These are phyloP conservation scores for Lithophane leautieri DNA, from an alignment of 2,888 invertebrate genomes.

Conservation along the genomic window DNA sequence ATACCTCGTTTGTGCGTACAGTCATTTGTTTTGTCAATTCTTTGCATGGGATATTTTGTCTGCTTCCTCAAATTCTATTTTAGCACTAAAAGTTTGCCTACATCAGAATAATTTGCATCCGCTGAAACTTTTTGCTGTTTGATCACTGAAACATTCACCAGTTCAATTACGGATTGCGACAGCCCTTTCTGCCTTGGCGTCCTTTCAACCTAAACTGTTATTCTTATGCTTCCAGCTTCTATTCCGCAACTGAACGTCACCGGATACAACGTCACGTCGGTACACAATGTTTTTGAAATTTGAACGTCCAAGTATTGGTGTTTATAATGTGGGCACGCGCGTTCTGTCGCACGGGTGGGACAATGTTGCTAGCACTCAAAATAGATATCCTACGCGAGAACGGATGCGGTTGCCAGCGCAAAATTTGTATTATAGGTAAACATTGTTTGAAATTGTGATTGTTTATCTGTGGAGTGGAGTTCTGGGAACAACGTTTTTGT, in stretches of 20 bases:
- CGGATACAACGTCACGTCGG: slow-evolving; percentile 89
- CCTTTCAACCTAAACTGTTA: slow-evolving; percentile 56
- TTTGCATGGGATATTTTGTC: neutral
- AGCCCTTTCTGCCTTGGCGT: slow-evolving; percentile 46
- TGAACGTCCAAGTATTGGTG: slow-evolving; percentile 85
- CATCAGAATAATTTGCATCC: neutral
- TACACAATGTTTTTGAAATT: slow-evolving; percentile 87
- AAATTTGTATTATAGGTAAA: slow-evolving; percentile 69
- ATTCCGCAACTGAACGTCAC: slow-evolving; percentile 79
- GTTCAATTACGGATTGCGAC: slow-evolving; percentile 25
- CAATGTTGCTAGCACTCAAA: slow-evolving; percentile 87
- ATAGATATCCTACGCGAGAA: slow-evolving; percentile 78
- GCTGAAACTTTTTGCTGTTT: slow-evolving; percentile 19
- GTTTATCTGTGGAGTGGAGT: slow-evolving; percentile 68
- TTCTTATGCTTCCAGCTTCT: slow-evolving; percentile 59
- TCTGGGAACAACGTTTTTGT: slow-evolving; percentile 60
- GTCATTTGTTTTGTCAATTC: neutral
- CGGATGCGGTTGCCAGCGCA: slow-evolving; percentile 71
- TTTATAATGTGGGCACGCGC: slow-evolving; percentile 88
- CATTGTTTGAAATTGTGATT: slow-evolving; percentile 69
- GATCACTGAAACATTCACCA: slow-evolving; percentile 12
- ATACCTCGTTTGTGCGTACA: neutral
- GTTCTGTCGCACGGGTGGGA: slow-evolving; percentile 85
- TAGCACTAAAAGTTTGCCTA: neutral
- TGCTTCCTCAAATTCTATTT: slow-evolving; percentile 11